Base-by-base conservation (phyloP, 2,113 vertebrate genomes). In the Piaya cayana region DNA sequence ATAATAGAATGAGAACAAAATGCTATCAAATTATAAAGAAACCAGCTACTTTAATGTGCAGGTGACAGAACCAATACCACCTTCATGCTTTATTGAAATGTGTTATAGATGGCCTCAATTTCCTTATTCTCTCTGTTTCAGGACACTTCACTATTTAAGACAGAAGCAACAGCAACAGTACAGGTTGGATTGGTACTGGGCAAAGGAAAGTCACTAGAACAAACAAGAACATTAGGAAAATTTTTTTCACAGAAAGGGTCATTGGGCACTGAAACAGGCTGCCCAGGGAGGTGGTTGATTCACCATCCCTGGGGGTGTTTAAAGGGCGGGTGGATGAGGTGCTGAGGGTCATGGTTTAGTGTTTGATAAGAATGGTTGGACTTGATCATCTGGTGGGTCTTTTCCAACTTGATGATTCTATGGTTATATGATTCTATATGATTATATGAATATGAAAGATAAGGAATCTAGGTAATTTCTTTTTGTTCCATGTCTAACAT, bases 51-150 rank as follows among this genome's bases (percentile, higher is more conserved):
- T 95, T 74, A 91, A 91, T 93, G 60, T 20, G 4, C 79, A 86
- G 93, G 75, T 95, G 91, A 93, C 89, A 96, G 95, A 95, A 93
- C 88, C 86, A 93, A 95, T 92, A 86, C 72, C 47, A 71, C 90
- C 67, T 85, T 95, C 87, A 90, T 91, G 37, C 84, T 90, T 96
- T 93, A 95, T 95, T 93, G 93, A 94, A 96, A 81, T 30, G 25
- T 78, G 21, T 81, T 95, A 85, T 85, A 80, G 85, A 92, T 95
- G 68, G 37, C 9, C 63, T 97, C 71, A 82, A 91, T 93, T 78
- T 93, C 60, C 70, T 82, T 86, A 86, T 60, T 94, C 56, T n/a
- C n/a, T 90, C 76, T 3, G 7, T 63, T 88, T 90, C 79, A 56
- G 63, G 56, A 90, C 43, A 60, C 32, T 43, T 92, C 74, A 50